phyloP scores from a whole-genome alignment of 2,797 vertebrate species.

The Pyrocephalus nanus region DNA sequence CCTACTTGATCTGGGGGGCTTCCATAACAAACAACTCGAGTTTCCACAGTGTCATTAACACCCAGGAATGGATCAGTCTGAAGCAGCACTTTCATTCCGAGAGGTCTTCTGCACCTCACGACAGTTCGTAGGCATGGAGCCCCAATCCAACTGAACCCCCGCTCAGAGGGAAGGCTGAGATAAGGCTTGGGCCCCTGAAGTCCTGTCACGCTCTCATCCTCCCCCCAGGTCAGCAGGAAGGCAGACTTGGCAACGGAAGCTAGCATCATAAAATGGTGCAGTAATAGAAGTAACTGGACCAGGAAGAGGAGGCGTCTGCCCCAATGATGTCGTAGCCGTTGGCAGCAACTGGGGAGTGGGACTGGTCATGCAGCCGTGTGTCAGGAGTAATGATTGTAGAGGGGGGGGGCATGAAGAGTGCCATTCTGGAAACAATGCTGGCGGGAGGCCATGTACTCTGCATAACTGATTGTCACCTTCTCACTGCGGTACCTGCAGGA shows the following conservation, averaged over 20 bases:
- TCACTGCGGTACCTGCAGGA: slow-evolving; percentile 82
- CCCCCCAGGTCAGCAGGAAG: slow-evolving; percentile 77
- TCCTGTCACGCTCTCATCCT: slow-evolving; percentile 72
- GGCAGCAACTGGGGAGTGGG: slow-evolving; percentile 81
- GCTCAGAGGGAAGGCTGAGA: slow-evolving; percentile 78
- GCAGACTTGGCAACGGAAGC: slow-evolving; percentile 86
- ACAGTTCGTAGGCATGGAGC: slow-evolving; percentile 72
- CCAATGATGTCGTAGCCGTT: slow-evolving; percentile 84
- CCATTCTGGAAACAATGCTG: slow-evolving; percentile 85
- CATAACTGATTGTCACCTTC: slow-evolving; percentile 88
- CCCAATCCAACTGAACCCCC: slow-evolving; percentile 74
- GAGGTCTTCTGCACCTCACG: slow-evolving; percentile 68
- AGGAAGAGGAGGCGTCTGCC: slow-evolving; percentile 84
- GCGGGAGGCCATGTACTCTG: slow-evolving; percentile 84
- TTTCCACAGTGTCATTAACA: slow-evolving; percentile 51
- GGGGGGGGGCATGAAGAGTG: slow-evolving; percentile 83
- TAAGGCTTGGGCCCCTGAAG: slow-evolving; percentile 81
- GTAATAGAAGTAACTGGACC: slow-evolving; percentile 89
- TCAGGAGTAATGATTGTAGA: slow-evolving; percentile 90
- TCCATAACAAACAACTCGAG: slow-evolving; percentile 58
- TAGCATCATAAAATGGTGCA: slow-evolving; percentile 89
- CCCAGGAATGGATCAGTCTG: slow-evolving; percentile 47
- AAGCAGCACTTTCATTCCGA: slow-evolving; percentile 60
- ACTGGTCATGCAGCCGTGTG: slow-evolving; percentile 84
- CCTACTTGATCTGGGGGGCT: slow-evolving; percentile 74